These are phyloP conservation scores for Diabrotica balteata DNA, from an alignment of 2,888 invertebrate genomes.

Conservation along the genomic window DNA sequence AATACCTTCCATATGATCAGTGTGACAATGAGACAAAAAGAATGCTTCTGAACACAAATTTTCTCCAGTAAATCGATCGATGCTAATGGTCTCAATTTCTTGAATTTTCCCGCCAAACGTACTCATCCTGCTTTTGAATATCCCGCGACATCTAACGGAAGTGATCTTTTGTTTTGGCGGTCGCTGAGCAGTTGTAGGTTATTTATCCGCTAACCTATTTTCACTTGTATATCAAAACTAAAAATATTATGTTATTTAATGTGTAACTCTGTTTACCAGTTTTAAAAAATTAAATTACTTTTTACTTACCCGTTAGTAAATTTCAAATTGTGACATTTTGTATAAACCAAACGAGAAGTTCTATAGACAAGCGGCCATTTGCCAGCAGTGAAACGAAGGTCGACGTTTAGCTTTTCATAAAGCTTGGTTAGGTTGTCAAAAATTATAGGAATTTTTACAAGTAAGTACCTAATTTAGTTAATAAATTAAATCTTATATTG, in stretches of 20 bases:
- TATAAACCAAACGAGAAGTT: conserved; percentile 16
- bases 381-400: conserved; percentile 52
- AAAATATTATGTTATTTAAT: conserved; percentile 28
- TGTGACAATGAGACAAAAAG: conserved; percentile 73
- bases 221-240: conserved; percentile 34
- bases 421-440: conserved; percentile 61
- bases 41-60: conserved; percentile 63
- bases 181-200: conserved; percentile 54
- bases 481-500: conserved; percentile 13
- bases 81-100: conserved; percentile 69
- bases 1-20: conserved; percentile 70
- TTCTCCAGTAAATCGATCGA: conserved; percentile 66
- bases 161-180: conserved; percentile 54
- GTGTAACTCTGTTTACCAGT: conserved; percentile 6
- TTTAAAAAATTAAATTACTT: conserved; percentile 12
- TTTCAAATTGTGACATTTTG: conserved; percentile 18
- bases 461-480: conserved; percentile 49
- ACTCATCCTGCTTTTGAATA: conserved; percentile 60
- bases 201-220: conserved; percentile 59
- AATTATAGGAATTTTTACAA: conserved; percentile 49
- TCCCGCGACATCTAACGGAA: conserved; percentile 41
- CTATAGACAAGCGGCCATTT: conserved; percentile 53
- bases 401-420: conserved; percentile 56
- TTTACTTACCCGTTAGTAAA: conserved; percentile 12
- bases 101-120: conserved; percentile 67